phyloP scores from a whole-genome alignment of 2,113 vertebrate genomes.

The Cichladusa arquata region DNA sequence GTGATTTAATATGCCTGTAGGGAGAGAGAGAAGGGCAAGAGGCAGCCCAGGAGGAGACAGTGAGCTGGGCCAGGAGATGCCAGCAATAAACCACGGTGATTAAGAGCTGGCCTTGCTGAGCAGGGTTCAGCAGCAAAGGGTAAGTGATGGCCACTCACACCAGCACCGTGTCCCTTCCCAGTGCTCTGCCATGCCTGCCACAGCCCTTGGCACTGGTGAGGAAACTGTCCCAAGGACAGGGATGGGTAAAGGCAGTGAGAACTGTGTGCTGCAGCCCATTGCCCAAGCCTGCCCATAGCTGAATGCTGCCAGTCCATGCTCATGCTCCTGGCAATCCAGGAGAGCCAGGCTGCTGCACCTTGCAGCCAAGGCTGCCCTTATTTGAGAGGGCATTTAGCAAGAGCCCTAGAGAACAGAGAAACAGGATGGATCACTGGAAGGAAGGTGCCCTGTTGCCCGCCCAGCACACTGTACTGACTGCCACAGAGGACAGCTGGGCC shows the following conservation, averaged over 20 bases:
- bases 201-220: neutral
- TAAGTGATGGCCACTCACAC: accelerated
- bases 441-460: neutral
- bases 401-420: neutral
- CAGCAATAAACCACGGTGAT: accelerated
- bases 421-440: neutral
- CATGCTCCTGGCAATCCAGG: neutral
- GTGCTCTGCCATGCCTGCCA: neutral
- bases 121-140: neutral
- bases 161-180: accelerated
- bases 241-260: neutral
- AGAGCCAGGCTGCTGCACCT: neutral
- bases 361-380: neutral
- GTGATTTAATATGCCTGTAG: slow-evolving; percentile 47
- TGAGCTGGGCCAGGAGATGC: neutral
- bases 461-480: neutral
- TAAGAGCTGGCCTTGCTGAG: neutral
- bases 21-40: neutral
- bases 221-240: neutral
- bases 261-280: neutral
- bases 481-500: neutral
- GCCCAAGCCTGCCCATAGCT: neutral
- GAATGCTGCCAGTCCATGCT: neutral
- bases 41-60: neutral
- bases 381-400: neutral